Conservation (phyloP, 2,113 vertebrate genomes). For the Pedetes capensis region DNA sequence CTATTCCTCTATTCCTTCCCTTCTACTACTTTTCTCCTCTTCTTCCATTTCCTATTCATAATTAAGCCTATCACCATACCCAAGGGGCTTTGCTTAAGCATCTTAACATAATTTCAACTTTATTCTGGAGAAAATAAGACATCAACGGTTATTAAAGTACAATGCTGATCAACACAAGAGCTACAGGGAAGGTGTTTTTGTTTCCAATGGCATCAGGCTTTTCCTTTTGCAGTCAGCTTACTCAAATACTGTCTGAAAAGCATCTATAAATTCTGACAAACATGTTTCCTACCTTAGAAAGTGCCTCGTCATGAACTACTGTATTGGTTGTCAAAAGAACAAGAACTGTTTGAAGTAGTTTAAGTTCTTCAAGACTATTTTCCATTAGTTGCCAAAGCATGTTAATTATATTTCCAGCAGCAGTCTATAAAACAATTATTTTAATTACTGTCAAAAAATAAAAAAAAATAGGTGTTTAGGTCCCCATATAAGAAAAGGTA, state of each 20-base stretch:
- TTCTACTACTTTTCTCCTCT: background rate
- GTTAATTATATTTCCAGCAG: slow-evolving; percentile 98
- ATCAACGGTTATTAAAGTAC: background rate
- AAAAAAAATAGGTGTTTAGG: slow-evolving; percentile 38
- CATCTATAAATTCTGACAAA: background rate
- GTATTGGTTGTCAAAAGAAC: slow-evolving; percentile 98
- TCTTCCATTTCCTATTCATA: background rate
- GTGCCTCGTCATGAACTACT: slow-evolving; percentile 96
- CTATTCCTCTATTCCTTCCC: background rate
- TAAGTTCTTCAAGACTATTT: slow-evolving; percentile 97
- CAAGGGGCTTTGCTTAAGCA: background rate
- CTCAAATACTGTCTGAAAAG: background rate
- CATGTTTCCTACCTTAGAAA: slow-evolving; percentile 92
- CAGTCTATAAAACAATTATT: slow-evolving; percentile 86
- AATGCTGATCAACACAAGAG: background rate
- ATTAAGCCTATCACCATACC: background rate
- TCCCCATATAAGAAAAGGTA: background rate
- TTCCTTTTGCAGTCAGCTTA: background rate
- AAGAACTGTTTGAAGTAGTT: slow-evolving; percentile 97
- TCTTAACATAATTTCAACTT: background rate
- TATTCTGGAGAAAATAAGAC: background rate
- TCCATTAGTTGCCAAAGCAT: slow-evolving; percentile 99
- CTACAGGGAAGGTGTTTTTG: background rate
- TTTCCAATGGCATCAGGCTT: background rate
- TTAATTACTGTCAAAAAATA: slow-evolving; percentile 60